These are phyloP conservation scores for Drosophila longiperda DNA, from an alignment of 2,888 invertebrate genomes.

Conservation along the genomic window DNA sequence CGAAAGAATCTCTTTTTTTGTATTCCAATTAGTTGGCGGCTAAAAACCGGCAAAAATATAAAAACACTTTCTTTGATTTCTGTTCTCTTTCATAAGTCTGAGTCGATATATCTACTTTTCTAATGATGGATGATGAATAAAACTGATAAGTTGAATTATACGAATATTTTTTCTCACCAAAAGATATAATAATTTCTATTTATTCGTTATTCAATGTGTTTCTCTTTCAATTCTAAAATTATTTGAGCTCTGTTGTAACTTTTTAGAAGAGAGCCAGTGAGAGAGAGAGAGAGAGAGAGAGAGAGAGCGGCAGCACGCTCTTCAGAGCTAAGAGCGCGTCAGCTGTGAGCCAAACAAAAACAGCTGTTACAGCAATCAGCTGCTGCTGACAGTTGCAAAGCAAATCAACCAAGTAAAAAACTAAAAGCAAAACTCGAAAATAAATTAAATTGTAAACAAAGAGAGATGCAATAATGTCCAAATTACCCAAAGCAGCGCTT, in stretches of 20 bases:
- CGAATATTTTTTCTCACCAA: background rate
- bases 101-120: background rate
- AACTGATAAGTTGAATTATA: background rate
- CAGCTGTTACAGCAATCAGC: conserved; percentile 46
- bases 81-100: background rate
- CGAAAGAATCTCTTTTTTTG: background rate
- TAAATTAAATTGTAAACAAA: background rate
- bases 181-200: background rate
- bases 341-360: conserved; percentile 16
- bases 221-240: background rate
- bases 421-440: background rate
- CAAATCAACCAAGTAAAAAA: conserved; percentile 1
- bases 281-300: background rate
- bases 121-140: background rate
- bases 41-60: background rate
- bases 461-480: conserved; percentile 63
- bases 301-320: conserved; percentile 6
- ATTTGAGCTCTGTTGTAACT: background rate
- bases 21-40: background rate
- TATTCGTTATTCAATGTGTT: background rate
- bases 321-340: conserved; percentile 6
- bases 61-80: background rate
- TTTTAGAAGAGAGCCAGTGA: background rate
- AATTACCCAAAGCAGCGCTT: conserved; percentile 85
- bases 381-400: conserved; percentile 35